These are phyloP conservation scores for Craseonycteris thonglongyai DNA, from an alignment of 2,113 vertebrate genomes.

Conservation along the genomic window DNA sequence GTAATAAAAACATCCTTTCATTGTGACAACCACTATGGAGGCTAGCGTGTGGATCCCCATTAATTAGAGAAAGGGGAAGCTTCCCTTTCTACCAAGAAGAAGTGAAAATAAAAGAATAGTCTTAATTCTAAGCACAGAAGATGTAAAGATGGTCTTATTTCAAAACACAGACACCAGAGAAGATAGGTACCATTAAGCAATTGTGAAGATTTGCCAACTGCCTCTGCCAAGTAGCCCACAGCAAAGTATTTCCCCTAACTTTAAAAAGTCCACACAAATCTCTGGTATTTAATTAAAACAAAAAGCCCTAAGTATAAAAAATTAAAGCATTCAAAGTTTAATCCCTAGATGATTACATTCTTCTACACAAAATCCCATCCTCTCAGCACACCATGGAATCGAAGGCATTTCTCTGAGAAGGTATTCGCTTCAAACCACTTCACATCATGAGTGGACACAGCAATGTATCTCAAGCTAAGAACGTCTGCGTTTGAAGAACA, in stretches of 20 bases:
- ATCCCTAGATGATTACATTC: constrained; percentile 62
- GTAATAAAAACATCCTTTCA: background rate
- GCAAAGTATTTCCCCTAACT: constrained; percentile 55
- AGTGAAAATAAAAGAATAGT: background rate
- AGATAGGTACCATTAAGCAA: background rate
- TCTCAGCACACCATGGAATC: background rate
- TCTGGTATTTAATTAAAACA: constrained; percentile 69
- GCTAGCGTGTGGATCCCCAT: background rate
- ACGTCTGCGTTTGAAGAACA: constrained; percentile 36
- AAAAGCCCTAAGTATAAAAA: constrained; percentile 67
- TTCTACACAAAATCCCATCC: constrained; percentile 51
- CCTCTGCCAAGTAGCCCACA: background rate
- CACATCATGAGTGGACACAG: background rate
- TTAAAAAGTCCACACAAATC: constrained; percentile 41
- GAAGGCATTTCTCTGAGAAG: background rate
- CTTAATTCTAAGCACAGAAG: background rate
- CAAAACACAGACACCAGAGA: background rate
- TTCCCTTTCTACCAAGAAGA: background rate
- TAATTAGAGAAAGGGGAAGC: background rate
- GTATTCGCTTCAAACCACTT: background rate
- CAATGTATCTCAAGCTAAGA: background rate
- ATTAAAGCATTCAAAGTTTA: constrained; percentile 69
- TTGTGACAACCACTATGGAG: background rate
- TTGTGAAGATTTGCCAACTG: background rate
- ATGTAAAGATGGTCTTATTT: no score